Percentiles rank a stretch among this genome's conserved stretches.
phyloP scores from a whole-genome alignment of 2,113 vertebrate genomes.

The Cebidichthys violaceus region DNA sequence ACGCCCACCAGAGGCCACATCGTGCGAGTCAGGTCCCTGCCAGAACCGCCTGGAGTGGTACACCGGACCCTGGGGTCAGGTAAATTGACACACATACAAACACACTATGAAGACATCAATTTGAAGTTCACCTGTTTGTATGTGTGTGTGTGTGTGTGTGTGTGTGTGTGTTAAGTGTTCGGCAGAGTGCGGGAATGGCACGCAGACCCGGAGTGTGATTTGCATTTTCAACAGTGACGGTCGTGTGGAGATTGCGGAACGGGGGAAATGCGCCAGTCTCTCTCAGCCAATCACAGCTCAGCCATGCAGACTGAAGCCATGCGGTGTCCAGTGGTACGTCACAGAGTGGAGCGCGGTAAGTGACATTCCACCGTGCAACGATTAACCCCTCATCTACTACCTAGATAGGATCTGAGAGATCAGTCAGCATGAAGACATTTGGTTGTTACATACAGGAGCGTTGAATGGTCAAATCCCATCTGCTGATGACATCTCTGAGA shows the following conservation, averaged over 20 bases:
- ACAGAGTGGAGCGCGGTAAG: conserved; percentile 87
- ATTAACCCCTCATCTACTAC: not conserved
- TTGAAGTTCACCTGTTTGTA: conserved; percentile 2
- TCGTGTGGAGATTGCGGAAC: conserved; percentile 79
- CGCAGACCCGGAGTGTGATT: conserved; percentile 83
- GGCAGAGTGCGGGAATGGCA: conserved; percentile 88
- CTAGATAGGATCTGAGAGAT: not conserved
- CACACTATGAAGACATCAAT: not conserved
- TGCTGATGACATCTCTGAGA: not conserved
- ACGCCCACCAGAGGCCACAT: conserved; percentile 81
- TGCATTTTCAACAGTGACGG: conserved; percentile 82
- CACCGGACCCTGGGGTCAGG: conserved; percentile 92
- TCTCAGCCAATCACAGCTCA: conserved; percentile 82
- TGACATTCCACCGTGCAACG: not conserved
- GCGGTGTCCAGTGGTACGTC: conserved; percentile 85
- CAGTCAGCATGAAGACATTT: not conserved
- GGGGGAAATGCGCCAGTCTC: conserved; percentile 79
- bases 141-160: conserved; percentile 31
- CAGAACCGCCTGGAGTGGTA: conserved; percentile 90
- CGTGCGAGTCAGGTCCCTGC: conserved; percentile 89
- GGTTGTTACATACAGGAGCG: not conserved
- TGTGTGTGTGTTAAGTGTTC: conserved; percentile 82
- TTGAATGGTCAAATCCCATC: not conserved
- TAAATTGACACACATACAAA: conserved; percentile 53
- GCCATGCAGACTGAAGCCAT: conserved; percentile 82